Evolutionary conservation across 2,888 invertebrate species (phyloP).

Genomic region (Esperia sulphurella): DNA sequence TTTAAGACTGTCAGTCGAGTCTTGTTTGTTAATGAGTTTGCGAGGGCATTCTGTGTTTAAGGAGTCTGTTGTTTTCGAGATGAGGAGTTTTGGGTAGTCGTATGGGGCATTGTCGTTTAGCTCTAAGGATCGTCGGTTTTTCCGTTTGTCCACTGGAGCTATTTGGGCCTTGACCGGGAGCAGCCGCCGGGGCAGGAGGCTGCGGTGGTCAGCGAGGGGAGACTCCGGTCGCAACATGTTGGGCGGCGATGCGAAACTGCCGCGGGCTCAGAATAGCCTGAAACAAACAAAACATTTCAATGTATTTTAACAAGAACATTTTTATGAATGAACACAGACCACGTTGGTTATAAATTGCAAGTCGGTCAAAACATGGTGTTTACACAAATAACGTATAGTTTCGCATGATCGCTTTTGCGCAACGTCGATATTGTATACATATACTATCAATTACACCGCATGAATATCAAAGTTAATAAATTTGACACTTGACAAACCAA

Average conservation of each 20-base stretch:
- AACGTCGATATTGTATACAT: too few species aligned
- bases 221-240: constrained; percentile 75
- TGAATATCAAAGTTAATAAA: too few species aligned
- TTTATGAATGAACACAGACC: background rate
- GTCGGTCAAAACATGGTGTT: too few species aligned
- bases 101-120: constrained; percentile 64
- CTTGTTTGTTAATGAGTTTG: constrained; percentile 66
- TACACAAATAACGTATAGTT: too few species aligned
- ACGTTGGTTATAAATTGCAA: background rate
- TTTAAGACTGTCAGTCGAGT: constrained; percentile 68
- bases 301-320: constrained; percentile 6
- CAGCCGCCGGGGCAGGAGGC: constrained; percentile 68
- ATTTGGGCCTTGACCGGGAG: constrained; percentile 71
- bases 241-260: constrained; percentile 56
- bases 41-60: constrained; percentile 70
- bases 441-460: too few species aligned
- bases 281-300: constrained; percentile 33
- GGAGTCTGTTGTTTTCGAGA: constrained; percentile 73
- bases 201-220: constrained; percentile 76
- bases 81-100: constrained; percentile 70
- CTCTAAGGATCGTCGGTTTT: constrained; percentile 71
- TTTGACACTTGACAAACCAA: too few species aligned
- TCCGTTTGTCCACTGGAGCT: constrained; percentile 66
- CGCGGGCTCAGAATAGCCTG: constrained; percentile 59
- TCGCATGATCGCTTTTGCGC: too few species aligned